phyloP scores from a whole-genome alignment of 2,113 vertebrate species.

The Amphiprion percula region DNA sequence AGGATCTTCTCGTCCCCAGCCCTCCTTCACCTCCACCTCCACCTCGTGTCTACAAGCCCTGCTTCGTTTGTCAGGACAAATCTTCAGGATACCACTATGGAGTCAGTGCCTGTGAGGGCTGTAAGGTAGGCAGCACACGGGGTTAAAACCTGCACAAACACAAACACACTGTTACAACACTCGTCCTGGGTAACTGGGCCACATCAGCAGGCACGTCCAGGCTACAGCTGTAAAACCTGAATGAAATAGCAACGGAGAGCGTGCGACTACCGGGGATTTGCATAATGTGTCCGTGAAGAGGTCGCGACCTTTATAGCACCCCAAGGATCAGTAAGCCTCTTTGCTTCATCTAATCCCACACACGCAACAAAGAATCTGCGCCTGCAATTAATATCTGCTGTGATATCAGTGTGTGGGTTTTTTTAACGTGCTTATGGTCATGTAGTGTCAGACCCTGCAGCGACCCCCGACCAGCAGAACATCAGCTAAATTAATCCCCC shows the following conservation, averaged over 20 bases:
- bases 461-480: background rate
- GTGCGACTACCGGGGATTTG: constrained; percentile 8
- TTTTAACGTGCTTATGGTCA: background rate
- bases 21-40: constrained; percentile 75
- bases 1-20: constrained; percentile 88
- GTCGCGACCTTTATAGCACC: constrained; percentile 60
- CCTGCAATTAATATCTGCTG: constrained; percentile 34
- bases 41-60: constrained; percentile 79
- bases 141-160: background rate
- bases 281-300: constrained; percentile 41
- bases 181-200: background rate
- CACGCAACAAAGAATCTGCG: constrained; percentile 26
- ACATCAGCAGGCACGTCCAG: no score
- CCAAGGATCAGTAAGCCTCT: constrained; percentile 63
- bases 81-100: constrained; percentile 85
- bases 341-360: constrained; percentile 63
- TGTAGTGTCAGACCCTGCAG: background rate
- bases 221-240: background rate
- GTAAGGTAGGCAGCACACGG: constrained; percentile 86
- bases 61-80: constrained; percentile 80
- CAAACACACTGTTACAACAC: background rate
- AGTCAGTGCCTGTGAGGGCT: constrained; percentile 94
- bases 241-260: constrained; percentile 13
- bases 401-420: constrained; percentile 30
- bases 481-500: background rate